Conservation (phyloP, 2,113 vertebrate species). For the Stegastes partitus region DNA sequence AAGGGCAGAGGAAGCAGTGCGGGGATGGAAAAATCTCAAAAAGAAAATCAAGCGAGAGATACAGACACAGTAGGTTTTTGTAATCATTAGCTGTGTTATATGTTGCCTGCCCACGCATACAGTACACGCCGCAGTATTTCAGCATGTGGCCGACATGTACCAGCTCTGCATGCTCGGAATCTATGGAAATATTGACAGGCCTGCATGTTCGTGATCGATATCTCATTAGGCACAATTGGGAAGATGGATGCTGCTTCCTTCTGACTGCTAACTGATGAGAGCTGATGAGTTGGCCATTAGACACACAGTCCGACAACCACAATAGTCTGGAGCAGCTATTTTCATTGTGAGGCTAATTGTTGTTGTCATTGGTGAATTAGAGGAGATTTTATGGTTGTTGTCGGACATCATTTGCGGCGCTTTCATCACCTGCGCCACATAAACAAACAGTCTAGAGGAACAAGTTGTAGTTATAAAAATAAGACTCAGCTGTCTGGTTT, state of each 20-base stretch:
- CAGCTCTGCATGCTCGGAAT: conserved; percentile 30
- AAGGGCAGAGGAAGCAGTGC: conserved; percentile 14
- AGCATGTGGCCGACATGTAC: conserved; percentile 23
- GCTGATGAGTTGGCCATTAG: conserved; percentile 73
- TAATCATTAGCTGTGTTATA: conserved; percentile 43
- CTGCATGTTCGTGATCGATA: conserved; percentile 78
- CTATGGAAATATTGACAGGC: conserved; percentile 74
- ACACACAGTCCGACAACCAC: conserved; percentile 61
- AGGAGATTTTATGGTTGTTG: conserved; percentile 52
- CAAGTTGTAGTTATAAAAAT: not conserved
- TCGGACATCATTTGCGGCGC: conserved; percentile 19
- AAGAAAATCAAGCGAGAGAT: conserved; percentile 25
- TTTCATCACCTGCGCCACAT: not conserved
- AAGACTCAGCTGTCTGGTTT: not conserved
- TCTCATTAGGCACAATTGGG: conserved; percentile 79
- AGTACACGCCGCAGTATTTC: conserved; percentile 36
- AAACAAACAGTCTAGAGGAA: conserved; percentile 8
- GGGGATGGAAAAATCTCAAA: conserved; percentile 27
- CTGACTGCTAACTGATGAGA: conserved; percentile 54
- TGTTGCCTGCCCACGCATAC: conserved; percentile 16
- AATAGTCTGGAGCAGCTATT: conserved; percentile 59
- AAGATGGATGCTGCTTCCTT: conserved; percentile 72
- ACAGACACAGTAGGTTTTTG: conserved; percentile 1
- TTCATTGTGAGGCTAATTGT: conserved; percentile 63
- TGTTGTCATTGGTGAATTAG: conserved; percentile 67